Evolutionary conservation across 2,888 invertebrate species (phyloP).

Genomic region (Drosophila seclusa): DNA sequence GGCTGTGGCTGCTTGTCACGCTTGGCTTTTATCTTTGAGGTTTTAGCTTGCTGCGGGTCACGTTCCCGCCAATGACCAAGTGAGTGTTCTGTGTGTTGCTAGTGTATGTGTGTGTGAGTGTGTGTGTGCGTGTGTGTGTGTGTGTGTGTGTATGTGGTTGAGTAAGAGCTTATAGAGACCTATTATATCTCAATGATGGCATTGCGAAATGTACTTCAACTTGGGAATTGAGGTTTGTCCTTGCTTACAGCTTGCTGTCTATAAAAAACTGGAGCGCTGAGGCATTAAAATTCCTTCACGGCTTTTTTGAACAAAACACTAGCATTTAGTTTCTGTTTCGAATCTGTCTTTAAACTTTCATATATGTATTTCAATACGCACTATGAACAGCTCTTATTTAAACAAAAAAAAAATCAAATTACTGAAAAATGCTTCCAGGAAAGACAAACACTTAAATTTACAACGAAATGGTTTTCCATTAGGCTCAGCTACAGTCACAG

Average conservation of each 20-base stretch:
- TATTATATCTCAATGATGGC: constrained; percentile 4
- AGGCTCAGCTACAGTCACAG: constrained; percentile 11
- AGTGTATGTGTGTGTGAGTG: constrained; percentile 1
- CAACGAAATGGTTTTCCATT: constrained; percentile 35
- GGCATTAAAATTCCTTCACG: not conserved
- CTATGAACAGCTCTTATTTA: not conserved
- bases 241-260: not conserved
- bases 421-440: constrained; percentile 13
- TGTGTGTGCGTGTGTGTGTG: constrained; percentile 6
- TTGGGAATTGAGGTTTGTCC: not conserved
- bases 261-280: not conserved
- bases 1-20: constrained; percentile 56
- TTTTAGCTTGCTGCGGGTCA: constrained; percentile 47
- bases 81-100: constrained; percentile 9
- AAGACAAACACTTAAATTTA: not conserved
- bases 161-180: constrained; percentile 34
- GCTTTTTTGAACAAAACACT: not conserved
- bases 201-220: not conserved
- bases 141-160: constrained; percentile 23
- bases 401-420: not conserved
- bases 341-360: not conserved
- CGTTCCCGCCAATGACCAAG: constrained; percentile 46
- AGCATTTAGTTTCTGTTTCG: too few species aligned
- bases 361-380: not conserved
- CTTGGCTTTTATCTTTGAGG: constrained; percentile 50